Percentiles rank a stretch among this genome's conserved stretches.
Evolutionary conservation across 37 sponge, comb jelly and placozoan species (phyloP).

Genomic region (Ephydatia muelleri): DNA sequence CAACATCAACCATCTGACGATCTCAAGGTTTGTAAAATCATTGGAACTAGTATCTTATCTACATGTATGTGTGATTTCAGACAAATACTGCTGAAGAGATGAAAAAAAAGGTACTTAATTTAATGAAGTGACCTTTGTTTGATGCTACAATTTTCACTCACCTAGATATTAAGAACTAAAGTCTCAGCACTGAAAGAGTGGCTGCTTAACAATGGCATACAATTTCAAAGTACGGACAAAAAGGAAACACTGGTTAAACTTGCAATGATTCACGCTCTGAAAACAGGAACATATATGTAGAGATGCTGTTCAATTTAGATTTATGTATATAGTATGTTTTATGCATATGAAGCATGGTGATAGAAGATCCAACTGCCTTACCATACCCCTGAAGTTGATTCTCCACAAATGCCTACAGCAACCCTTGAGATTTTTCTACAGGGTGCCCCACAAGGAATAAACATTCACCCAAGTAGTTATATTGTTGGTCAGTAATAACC

Average conservation of each 20-base stretch:
- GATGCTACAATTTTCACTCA: background rate
- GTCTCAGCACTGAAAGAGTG: slow-evolving; percentile 64
- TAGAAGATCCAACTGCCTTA: too few relatives aligned
- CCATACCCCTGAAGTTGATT: too few relatives aligned
- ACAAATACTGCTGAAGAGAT: slow-evolving; percentile 1
- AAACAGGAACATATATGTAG: slow-evolving; percentile 35
- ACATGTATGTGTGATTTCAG: background rate
- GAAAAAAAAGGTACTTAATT: slow-evolving; percentile 2
- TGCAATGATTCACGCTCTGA: slow-evolving; percentile 21
- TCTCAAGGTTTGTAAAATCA: too few relatives aligned
- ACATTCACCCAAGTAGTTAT: background rate
- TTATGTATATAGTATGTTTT: background rate
- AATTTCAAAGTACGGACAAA: slow-evolving; percentile 58
- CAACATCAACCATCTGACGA: background rate
- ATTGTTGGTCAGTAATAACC: background rate
- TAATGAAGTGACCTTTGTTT: background rate
- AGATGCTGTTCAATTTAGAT: background rate
- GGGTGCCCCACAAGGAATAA: background rate
- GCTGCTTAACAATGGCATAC: slow-evolving; percentile 57
- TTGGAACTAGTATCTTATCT: background rate
- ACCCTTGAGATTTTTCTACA: background rate
- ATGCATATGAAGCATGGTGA: background rate
- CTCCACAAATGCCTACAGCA: too few relatives aligned
- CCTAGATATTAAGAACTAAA: slow-evolving; percentile 51
- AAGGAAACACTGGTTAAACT: slow-evolving; percentile 63